A percentile compares a stretch with the other conserved stretches of the same genome.
phyloP scores from a whole-genome alignment of 2,113 vertebrate genomes.

The Falcunculus frontatus region DNA sequence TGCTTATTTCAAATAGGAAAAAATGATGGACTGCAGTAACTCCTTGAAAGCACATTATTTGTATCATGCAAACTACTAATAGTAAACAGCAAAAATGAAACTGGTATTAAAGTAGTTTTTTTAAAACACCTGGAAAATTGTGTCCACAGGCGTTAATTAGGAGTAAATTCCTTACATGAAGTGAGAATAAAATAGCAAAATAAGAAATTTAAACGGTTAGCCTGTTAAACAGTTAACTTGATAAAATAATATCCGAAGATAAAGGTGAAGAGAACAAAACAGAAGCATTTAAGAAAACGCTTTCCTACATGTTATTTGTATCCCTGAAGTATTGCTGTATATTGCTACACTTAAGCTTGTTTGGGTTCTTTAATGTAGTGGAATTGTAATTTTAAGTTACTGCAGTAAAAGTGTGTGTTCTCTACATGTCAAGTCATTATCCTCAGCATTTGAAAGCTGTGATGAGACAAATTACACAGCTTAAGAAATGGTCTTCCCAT shows the following conservation, averaged over 20 bases:
- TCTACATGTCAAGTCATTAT: neutral
- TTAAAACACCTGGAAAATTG: neutral
- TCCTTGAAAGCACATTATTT: neutral
- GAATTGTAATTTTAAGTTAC: neutral
- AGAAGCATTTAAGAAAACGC: neutral
- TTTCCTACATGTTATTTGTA: neutral
- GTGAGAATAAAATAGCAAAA: neutral
- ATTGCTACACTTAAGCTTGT: neutral
- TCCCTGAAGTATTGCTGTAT: neutral
- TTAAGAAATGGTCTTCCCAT: neutral
- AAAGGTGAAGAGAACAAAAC: neutral
- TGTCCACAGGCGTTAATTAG: neutral
- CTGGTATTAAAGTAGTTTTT: neutral
- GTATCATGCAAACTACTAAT: neutral
- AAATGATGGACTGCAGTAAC: neutral
- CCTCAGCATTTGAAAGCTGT: neutral
- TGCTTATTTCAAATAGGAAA: neutral
- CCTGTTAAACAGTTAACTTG: neutral
- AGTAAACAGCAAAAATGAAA: neutral
- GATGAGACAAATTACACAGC: neutral
- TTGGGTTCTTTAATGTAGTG: neutral
- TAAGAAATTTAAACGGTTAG: neutral
- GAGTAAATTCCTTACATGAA: neutral
- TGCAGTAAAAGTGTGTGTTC: neutral
- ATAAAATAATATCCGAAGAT: neutral